These are phyloP conservation scores for Rotaria macrura DNA, from an alignment of 2,888 invertebrate genomes.

Conservation along the genomic window DNA sequence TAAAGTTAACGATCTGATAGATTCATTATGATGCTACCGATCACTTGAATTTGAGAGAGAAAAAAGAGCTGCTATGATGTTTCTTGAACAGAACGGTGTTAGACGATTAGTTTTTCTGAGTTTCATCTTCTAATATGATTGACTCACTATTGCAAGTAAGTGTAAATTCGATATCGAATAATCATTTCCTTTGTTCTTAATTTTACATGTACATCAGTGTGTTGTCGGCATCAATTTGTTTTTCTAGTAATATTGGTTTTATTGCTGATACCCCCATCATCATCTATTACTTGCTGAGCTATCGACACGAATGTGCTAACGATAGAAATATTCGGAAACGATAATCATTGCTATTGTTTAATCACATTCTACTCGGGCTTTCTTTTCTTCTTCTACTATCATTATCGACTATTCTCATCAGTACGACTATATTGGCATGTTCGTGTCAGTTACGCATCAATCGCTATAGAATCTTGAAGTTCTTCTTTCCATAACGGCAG, in stretches of 20 bases:
- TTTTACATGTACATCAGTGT: neutral
- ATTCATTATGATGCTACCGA: too few species aligned
- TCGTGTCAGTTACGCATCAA: constrained; percentile 8
- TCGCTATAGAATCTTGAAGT: neutral
- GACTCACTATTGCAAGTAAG: neutral
- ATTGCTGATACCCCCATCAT: neutral
- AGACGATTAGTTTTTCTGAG: too few species aligned
- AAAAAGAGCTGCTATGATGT: too few species aligned
- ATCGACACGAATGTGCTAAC: neutral
- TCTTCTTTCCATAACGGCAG: neutral
- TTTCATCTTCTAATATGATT: neutral
- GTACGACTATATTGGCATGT: neutral
- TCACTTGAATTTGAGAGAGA: too few species aligned
- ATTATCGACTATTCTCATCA: neutral
- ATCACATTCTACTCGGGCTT: neutral
- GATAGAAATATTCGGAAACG: neutral
- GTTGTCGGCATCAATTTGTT: neutral
- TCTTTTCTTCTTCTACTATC: neutral
- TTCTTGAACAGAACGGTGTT: too few species aligned
- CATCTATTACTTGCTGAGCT: neutral
- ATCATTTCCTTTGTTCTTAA: neutral
- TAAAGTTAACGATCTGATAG: too few species aligned
- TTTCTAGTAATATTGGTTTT: neutral
- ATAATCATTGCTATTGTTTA: neutral
- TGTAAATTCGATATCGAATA: neutral